Base-by-base conservation (phyloP, 2,888 invertebrate genomes). In the Gandaritis pyraliata region DNA sequence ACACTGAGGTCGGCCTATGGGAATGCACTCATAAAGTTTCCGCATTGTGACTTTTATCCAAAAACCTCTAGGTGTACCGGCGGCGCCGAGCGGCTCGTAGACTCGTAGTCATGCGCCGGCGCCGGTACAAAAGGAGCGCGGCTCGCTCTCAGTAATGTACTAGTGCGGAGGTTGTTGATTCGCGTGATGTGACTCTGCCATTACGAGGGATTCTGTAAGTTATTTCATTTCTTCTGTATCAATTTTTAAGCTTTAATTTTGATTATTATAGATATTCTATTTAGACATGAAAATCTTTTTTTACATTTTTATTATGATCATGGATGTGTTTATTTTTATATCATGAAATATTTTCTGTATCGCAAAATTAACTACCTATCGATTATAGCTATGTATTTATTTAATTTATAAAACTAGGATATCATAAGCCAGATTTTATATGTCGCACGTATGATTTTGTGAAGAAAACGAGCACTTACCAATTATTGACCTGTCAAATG, bases 11-110 rank as follows among this genome's bases (percentile, higher is more conserved):
- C 76, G 74, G 72, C 74, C 79, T 82, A 80, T 79, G 80, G 81
- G 83, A 86, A 87, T 86, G 86, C 81, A 82, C 83, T 75, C 83
- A 83, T 86, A 87, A 87, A 85, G 72, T 82, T 84, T 85, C 80
- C 83, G 81, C 84, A 80, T 82, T 83, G 83, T 85, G 82, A 81
- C 80, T 88, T 86, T 86, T 83, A 82, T 78, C 78, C 80, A 70
- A 83, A 83, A 80, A 78, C 75, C 71, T 73, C 75, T 76, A 76
- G 75, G 58, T 74, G 10, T 65, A 72, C 70, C 59, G 73, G 61
- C 62, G 60, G 63, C 55, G 69, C 68, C 73, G 47, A 70, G 77
- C 75, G 74, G 49, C 41, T 76, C 66, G 63, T 74, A 72, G 74
- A 54, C 41, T 76, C 66, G 63, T 74, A 72, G 72, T 77, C 75